phyloP scores from a whole-genome alignment of 2,113 vertebrate species.

The Hyaena hyaena region DNA sequence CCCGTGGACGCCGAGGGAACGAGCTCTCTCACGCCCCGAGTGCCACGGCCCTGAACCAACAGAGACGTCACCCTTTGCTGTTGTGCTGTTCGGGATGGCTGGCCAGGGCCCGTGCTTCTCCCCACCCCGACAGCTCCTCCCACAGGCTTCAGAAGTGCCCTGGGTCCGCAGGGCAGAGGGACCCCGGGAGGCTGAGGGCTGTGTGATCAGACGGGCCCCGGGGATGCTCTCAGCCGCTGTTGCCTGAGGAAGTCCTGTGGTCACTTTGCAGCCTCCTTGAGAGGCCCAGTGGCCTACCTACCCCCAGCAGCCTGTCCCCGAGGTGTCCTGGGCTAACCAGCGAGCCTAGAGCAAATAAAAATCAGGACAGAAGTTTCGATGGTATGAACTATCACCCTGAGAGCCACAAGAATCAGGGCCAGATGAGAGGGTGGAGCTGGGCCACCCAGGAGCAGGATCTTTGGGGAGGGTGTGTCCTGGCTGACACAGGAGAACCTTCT shows the following conservation, averaged over 20 bases:
- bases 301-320: not conserved
- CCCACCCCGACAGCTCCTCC: not conserved
- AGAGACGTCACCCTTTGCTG: fast-evolving
- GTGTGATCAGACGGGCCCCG: fast-evolving
- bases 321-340: not conserved
- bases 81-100: fast-evolving
- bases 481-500: not conserved
- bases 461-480: too few species aligned
- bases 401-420: not conserved
- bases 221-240: not conserved
- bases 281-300: not conserved
- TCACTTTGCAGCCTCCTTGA: not conserved
- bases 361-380: not conserved
- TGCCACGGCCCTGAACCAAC: not conserved
- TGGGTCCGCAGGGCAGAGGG: too few species aligned
- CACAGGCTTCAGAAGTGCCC: not conserved
- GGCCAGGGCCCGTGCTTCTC: not conserved
- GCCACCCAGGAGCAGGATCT: not conserved
- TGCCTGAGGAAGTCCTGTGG: fast-evolving
- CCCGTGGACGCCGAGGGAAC: fast-evolving
- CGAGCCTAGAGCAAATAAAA: not conserved
- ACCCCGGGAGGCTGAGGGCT: not conserved
- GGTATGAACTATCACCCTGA: not conserved
- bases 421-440: too few species aligned
- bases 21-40: not conserved